These are phyloP conservation scores for Paramuricea clavata DNA, from an alignment of 92 coral and sea anemone species.

Conservation along the genomic window DNA sequence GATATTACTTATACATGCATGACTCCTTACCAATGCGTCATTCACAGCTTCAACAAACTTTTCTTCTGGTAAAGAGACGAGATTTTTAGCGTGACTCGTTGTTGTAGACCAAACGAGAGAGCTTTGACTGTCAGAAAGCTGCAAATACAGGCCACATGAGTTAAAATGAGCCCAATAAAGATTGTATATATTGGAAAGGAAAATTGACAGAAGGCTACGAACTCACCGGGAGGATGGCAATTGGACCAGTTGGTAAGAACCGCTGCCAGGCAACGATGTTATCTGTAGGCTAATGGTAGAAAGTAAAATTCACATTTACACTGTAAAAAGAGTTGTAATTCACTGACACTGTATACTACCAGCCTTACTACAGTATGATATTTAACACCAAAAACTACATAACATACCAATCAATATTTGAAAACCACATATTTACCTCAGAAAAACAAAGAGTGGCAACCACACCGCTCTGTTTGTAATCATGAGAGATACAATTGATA, in stretches of 20 bases:
- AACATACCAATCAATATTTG: too few species aligned
- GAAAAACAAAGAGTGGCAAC: slow-evolving; percentile 91
- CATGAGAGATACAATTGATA: slow-evolving; percentile 86
- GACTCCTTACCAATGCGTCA: slow-evolving; percentile 86
- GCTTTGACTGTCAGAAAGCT: slow-evolving; percentile 83
- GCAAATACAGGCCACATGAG: background rate
- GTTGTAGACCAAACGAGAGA: slow-evolving; percentile 97
- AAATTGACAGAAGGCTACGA: background rate
- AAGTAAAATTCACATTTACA: too few species aligned
- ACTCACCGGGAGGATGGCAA: slow-evolving; percentile 95
- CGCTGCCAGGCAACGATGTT: slow-evolving; percentile 98
- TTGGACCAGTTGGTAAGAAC: slow-evolving; percentile 97
- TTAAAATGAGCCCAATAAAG: background rate
- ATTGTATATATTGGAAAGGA: background rate
- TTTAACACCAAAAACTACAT: too few species aligned
- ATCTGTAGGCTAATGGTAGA: slow-evolving; percentile 78
- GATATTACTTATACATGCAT: background rate
- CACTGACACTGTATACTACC: too few species aligned
- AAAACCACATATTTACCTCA: slow-evolving; percentile 78
- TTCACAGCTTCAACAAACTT: slow-evolving; percentile 93
- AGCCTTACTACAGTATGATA: too few species aligned
- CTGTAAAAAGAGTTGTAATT: too few species aligned
- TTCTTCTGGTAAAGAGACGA: slow-evolving; percentile 88
- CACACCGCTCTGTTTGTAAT: slow-evolving; percentile 88
- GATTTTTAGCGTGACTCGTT: slow-evolving; percentile 85